phyloP scores from a whole-genome alignment of 2,797 vertebrate species.

The Spheniscus humboldti region DNA sequence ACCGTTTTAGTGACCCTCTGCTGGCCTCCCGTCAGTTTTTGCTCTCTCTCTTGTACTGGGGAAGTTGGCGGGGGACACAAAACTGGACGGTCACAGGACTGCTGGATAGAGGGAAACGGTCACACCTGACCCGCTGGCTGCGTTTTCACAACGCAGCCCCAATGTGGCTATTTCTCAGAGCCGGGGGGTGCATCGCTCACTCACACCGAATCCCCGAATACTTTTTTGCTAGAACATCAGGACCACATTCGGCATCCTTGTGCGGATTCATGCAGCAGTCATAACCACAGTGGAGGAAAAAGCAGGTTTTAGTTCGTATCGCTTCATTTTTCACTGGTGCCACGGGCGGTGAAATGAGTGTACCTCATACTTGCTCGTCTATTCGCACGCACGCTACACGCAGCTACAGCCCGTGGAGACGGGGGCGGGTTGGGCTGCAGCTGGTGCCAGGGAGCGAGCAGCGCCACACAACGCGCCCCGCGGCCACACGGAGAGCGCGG shows the following conservation, averaged over 20 bases:
- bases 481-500: neutral
- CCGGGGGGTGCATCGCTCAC: accelerated
- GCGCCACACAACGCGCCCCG: neutral
- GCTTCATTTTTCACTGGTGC: neutral
- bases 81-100: too few species aligned
- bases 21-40: neutral
- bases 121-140: too few species aligned
- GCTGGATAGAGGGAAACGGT: accelerated
- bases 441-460: neutral
- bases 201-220: accelerated
- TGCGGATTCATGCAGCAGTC: neutral
- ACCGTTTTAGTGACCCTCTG: accelerated
- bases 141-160: too few species aligned
- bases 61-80: accelerated
- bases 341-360: too few species aligned
- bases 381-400: accelerated
- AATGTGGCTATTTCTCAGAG: accelerated
- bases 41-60: accelerated
- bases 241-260: too few species aligned
- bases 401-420: neutral
- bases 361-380: neutral
- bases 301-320: accelerated
- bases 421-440: neutral
- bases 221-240: neutral
- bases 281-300: neutral